A percentile compares a stretch with the other conserved stretches of the same genome.
These are phyloP conservation scores for Varroa destructor DNA, from an alignment of 1,140 invertebrate species.

Conservation along the genomic window DNA sequence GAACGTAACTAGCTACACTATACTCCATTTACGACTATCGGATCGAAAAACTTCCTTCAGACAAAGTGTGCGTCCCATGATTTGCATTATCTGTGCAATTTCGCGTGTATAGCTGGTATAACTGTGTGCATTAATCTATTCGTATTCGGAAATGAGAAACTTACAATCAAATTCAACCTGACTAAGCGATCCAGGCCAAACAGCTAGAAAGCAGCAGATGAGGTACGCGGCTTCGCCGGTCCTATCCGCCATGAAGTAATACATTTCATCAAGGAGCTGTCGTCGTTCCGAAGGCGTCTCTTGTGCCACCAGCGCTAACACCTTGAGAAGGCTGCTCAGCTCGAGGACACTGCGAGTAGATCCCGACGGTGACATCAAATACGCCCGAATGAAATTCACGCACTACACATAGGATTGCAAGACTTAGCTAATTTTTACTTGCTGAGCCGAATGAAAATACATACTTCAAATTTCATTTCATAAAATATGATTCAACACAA, in stretches of 20 bases:
- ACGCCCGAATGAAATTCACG: slow-evolving; percentile 11
- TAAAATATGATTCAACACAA: too few relatives aligned
- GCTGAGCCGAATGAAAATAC: too few relatives aligned
- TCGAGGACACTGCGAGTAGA: background rate
- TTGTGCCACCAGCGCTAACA: background rate
- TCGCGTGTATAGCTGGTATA: background rate
- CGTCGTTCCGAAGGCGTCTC: slow-evolving; percentile 1
- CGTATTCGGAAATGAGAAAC: background rate
- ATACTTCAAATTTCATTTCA: too few relatives aligned
- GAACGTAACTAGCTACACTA: too few relatives aligned
- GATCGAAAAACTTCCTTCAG: too few relatives aligned
- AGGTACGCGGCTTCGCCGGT: slow-evolving; percentile 5
- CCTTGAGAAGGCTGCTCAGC: slow-evolving; percentile 2
- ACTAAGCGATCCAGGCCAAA: background rate
- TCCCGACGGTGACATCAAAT: slow-evolving; percentile 7
- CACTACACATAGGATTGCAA: background rate
- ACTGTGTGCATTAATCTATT: background rate
- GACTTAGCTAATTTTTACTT: too few relatives aligned
- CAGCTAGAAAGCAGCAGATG: slow-evolving; percentile 12
- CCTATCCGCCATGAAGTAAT: background rate
- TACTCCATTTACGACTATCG: too few relatives aligned
- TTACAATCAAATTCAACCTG: slow-evolving; percentile 14
- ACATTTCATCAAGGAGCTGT: slow-evolving; percentile 17
- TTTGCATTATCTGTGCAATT: background rate
- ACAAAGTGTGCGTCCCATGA: background rate